A percentile compares a stretch with the other conserved stretches of the same genome.
Evolutionary conservation across 1,140 invertebrate genomes (phyloP).

Genomic region (Homarus americanus): DNA sequence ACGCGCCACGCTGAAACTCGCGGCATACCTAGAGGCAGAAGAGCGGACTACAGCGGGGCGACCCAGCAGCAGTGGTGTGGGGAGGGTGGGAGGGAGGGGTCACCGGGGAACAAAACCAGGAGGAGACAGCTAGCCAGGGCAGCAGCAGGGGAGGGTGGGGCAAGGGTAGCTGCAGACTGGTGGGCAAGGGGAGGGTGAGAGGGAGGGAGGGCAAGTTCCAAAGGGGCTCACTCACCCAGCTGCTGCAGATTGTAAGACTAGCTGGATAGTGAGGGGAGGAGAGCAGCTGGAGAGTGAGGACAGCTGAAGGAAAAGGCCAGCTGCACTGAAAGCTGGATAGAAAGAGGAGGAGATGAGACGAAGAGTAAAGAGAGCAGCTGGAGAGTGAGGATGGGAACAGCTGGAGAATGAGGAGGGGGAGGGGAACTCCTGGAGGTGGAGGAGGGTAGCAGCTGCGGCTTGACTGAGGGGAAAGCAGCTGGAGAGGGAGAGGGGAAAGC

Average conservation of each 20-base stretch:
- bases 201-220: background rate
- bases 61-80: conserved; percentile 20
- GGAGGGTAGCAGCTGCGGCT: too few species aligned
- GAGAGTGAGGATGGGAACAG: background rate
- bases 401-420: background rate
- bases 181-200: background rate
- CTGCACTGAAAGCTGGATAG: background rate
- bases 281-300: background rate
- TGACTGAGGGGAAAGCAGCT: background rate
- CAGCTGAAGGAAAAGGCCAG: background rate
- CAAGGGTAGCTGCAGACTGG: background rate
- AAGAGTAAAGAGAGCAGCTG: background rate
- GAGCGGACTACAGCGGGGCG: conserved; percentile 73
- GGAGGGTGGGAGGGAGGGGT: background rate
- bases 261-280: background rate
- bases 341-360: background rate
- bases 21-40: conserved; percentile 91
- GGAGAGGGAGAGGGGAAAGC: background rate
- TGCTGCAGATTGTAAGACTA: background rate
- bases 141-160: background rate
- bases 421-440: too few species aligned
- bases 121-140: background rate
- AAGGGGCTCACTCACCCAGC: background rate
- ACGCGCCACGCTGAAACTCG: conserved; percentile 98
- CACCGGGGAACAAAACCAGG: background rate